A percentile compares a stretch with the other conserved stretches of the same genome.
Conservation (phyloP, 2,113 vertebrate species). For the Eonycteris spelaea region DNA sequence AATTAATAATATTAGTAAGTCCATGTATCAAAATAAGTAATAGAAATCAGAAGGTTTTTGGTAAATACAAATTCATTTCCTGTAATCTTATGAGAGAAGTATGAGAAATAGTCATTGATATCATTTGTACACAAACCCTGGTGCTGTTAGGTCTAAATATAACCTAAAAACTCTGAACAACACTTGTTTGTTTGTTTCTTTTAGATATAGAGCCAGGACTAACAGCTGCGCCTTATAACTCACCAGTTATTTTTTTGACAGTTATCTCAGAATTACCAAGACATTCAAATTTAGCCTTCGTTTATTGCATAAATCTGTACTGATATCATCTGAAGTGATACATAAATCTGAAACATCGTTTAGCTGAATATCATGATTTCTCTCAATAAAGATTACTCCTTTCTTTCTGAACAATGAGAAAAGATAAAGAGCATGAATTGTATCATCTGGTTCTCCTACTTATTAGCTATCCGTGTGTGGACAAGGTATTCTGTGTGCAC, state of each 20-base stretch:
- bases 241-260: neutral
- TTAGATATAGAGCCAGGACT: neutral
- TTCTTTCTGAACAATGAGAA: neutral
- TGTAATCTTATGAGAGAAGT: neutral
- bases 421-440: neutral
- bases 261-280: slow-evolving; percentile 16
- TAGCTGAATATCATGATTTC: neutral
- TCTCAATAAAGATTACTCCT: neutral
- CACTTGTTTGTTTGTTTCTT: neutral
- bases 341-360: neutral
- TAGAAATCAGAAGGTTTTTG: neutral
- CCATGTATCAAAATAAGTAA: neutral
- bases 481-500: neutral
- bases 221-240: slow-evolving; percentile 27
- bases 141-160: slow-evolving; percentile 19
- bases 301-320: neutral
- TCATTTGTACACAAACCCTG: neutral
- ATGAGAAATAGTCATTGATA: slow-evolving; percentile 3
- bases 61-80: slow-evolving; percentile 43
- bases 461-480: neutral
- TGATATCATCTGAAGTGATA: neutral
- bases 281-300: neutral
- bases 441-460: neutral
- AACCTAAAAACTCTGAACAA: neutral
- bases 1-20: neutral